phyloP scores from a whole-genome alignment of 2,797 vertebrate species.

The Scolopax bukidnonensis region DNA sequence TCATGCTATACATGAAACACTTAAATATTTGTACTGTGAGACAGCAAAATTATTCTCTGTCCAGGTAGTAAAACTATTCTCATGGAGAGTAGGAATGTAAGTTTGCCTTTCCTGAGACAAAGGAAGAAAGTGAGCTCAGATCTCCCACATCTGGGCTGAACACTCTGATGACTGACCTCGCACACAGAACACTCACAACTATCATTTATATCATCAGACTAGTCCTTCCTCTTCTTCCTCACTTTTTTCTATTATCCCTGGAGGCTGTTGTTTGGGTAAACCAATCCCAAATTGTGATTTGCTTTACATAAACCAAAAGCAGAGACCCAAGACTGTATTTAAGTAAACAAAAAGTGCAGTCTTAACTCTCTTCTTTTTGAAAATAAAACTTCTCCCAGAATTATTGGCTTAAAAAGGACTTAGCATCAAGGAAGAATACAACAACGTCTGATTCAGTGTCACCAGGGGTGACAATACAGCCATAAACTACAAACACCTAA shows the following conservation, averaged over 20 bases:
- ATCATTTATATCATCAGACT: background rate
- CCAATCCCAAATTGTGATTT: background rate
- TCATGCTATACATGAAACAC: background rate
- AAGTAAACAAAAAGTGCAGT: background rate
- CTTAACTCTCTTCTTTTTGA: background rate
- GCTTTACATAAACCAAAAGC: background rate
- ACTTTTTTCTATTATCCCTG: background rate
- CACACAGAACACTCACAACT: background rate
- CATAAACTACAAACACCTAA: constrained; percentile 49
- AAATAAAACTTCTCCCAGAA: background rate
- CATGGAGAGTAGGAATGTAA: background rate
- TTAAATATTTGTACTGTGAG: background rate
- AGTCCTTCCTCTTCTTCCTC: background rate
- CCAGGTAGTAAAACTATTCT: background rate
- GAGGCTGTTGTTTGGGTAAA: background rate
- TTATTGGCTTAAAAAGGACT: background rate
- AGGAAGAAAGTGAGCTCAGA: background rate
- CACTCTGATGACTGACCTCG: background rate
- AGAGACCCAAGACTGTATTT: background rate
- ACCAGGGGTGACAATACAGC: constrained; percentile 17
- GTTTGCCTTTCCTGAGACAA: background rate
- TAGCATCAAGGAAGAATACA: background rate
- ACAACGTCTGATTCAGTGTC: background rate
- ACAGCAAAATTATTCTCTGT: background rate
- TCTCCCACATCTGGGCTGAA: background rate